Evolutionary conservation across 2,888 invertebrate genomes (phyloP), one percentile per base, ranked within the genome.

Genomic region (Rhyacophila evoluta): DNA sequence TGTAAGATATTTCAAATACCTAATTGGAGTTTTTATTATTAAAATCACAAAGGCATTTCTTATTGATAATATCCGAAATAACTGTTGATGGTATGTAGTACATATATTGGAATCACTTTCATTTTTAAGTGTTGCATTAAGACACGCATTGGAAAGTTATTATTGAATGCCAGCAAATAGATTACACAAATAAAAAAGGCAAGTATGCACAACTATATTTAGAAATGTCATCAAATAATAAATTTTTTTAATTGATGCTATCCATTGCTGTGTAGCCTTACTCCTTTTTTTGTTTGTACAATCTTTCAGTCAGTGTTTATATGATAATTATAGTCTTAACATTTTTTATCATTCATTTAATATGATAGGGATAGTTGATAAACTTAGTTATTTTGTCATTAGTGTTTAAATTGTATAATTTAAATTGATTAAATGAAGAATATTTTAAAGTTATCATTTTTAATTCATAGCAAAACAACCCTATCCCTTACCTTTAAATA

Each of bases 361-460:
- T 19, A 19, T 55, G 19, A 8, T 55, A 55, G 12, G 55, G 19
- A 55, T 55, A 55, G 19, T 55, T 25, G 19, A 19, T 55, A 55
- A 55, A 55, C 55, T 55, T 25, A 55, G 55, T 55, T 55, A 55
- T 19, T 55, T 55, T 55, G 55, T 55, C 55, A 55, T 55, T 55
- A 55, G 55, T 55, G 15, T 55, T 55, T 55, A 55, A 55, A 55
- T 55, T 55, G 55, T 55, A 55, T 55, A 55, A 55, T 55, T 55
- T 55, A 55, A 55, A 55, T 15, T 41, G 41, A 55, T 19, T 55
- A 55, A 55, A 55, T 55, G 19, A 55, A 55, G 55, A 19, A 55
- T 55, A 55, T 55, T 55, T 55, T 55, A 55, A 55, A 55, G 19
- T 10, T 19, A 25, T 8, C 19, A 19, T 55, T 12, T 55, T 55